These are phyloP conservation scores for Pseudococcus longispinus DNA, from an alignment of 2,888 invertebrate genomes.

Conservation along the genomic window DNA sequence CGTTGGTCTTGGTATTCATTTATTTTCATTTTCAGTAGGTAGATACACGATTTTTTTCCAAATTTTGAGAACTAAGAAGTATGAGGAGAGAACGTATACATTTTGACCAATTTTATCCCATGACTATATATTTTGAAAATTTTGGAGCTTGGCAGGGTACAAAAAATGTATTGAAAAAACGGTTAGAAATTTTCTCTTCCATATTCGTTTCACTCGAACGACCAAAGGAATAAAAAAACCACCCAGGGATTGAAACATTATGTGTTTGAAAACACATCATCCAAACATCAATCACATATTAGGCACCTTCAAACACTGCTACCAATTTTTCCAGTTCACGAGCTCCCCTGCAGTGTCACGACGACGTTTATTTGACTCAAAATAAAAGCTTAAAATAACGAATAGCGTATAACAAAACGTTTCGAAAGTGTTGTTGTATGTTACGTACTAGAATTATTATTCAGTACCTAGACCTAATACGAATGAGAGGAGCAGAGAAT, in stretches of 20 bases:
- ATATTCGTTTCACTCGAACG: not conserved
- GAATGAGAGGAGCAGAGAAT: not conserved
- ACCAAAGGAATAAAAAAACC: not conserved
- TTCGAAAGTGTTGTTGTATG: not conserved
- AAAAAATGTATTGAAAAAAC: not conserved
- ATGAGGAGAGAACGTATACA: too few species aligned
- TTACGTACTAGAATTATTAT: not conserved
- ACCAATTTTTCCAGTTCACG: not conserved
- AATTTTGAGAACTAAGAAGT: too few species aligned
- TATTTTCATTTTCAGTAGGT: too few species aligned
- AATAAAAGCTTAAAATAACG: constrained; percentile 9
- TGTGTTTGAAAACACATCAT: not conserved
- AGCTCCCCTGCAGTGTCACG: not conserved
- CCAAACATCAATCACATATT: not conserved
- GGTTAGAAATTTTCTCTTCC: not conserved
- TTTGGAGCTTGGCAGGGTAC: too few species aligned
- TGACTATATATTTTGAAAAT: too few species aligned
- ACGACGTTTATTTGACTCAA: not conserved
- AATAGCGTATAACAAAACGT: not conserved
- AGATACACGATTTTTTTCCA: too few species aligned
- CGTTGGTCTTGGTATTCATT: too few species aligned
- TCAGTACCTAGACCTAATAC: not conserved
- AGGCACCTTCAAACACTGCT: not conserved
- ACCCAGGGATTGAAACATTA: not conserved
- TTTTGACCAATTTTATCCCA: too few species aligned